These are phyloP conservation scores for Hypsibius dujardini DNA, from an alignment of 1,140 invertebrate genomes.

Conservation along the genomic window DNA sequence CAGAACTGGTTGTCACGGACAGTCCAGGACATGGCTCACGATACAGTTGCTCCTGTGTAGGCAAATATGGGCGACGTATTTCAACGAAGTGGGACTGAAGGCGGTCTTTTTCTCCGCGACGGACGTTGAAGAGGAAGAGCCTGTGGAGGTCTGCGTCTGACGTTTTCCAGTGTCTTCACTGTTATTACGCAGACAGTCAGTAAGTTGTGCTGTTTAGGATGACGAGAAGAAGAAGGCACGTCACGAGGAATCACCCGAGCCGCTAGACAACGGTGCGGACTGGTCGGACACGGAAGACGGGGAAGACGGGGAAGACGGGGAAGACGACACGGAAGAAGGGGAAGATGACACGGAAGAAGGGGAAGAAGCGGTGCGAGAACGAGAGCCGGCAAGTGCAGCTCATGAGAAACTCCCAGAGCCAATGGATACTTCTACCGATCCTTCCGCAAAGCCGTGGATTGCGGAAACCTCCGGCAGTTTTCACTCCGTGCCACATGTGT, in stretches of 20 bases:
- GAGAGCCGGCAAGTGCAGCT: slow-evolving; percentile 23
- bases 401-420: slow-evolving; percentile 17
- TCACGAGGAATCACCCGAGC: no score
- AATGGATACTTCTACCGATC: slow-evolving; percentile 20
- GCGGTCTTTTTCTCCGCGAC: slow-evolving; percentile 68
- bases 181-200: no score
- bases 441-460: slow-evolving; percentile 23
- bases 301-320: slow-evolving; percentile 30
- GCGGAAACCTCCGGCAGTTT: slow-evolving; percentile 20
- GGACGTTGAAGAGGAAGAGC: no score
- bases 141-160: no score
- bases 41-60: slow-evolving; percentile 24
- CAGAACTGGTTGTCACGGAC: background rate
- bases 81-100: slow-evolving; percentile 45
- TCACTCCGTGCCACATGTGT: slow-evolving; percentile 25
- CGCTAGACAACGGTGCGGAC: slow-evolving; percentile 36
- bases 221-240: no score
- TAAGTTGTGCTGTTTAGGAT: no score
- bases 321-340: slow-evolving; percentile 24
- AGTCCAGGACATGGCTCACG: no score
- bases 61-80: slow-evolving; percentile 69
- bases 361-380: slow-evolving; percentile 25
- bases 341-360: slow-evolving; percentile 20
- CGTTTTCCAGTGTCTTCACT: no score
- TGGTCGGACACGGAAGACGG: slow-evolving; percentile 28